These are phyloP conservation scores for Drosophila yakuba DNA, from an alignment of 1,140 invertebrate species.

Conservation along the genomic window DNA sequence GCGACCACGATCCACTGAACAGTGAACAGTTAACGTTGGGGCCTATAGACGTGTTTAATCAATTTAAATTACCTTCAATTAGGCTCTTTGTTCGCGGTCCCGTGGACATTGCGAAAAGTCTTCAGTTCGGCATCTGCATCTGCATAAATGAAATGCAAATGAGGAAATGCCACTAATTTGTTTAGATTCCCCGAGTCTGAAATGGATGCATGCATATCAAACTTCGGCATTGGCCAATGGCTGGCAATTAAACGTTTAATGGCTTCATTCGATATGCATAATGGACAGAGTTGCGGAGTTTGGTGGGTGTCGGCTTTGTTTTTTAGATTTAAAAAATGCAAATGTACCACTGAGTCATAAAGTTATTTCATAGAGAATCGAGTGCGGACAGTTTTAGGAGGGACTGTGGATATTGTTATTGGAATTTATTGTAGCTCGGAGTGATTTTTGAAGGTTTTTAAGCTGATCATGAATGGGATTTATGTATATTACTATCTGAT, in stretches of 20 bases:
- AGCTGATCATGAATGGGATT: constrained; percentile 20
- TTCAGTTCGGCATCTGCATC: constrained; percentile 29
- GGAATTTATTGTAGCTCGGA: constrained; percentile 26
- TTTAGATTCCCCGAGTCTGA: constrained; percentile 24
- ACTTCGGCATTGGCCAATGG: constrained; percentile 43
- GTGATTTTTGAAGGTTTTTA: constrained; percentile 25
- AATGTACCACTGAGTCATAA: constrained; percentile 70
- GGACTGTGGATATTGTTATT: constrained; percentile 1
- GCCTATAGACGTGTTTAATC: constrained; percentile 76
- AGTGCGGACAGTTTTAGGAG: constrained; percentile 19
- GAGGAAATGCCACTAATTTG: constrained; percentile 66
- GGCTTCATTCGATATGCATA: constrained; percentile 80
- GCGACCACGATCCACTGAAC: constrained; percentile 35
- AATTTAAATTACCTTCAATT: constrained; percentile 83
- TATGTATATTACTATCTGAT: not conserved
- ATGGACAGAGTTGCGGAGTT: constrained; percentile 33
- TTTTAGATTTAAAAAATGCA: constrained; percentile 44
- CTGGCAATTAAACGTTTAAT: constrained; percentile 77
- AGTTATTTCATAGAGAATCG: constrained; percentile 38
- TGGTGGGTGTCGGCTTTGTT: constrained; percentile 64
- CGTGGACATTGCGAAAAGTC: constrained; percentile 55
- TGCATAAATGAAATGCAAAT: constrained; percentile 60
- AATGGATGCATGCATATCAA: constrained; percentile 51
- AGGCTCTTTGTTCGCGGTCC: constrained; percentile 62
- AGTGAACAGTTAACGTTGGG: constrained; percentile 5